Conservation (phyloP, 2,797 vertebrate genomes). For the Carduelis carduelis region DNA sequence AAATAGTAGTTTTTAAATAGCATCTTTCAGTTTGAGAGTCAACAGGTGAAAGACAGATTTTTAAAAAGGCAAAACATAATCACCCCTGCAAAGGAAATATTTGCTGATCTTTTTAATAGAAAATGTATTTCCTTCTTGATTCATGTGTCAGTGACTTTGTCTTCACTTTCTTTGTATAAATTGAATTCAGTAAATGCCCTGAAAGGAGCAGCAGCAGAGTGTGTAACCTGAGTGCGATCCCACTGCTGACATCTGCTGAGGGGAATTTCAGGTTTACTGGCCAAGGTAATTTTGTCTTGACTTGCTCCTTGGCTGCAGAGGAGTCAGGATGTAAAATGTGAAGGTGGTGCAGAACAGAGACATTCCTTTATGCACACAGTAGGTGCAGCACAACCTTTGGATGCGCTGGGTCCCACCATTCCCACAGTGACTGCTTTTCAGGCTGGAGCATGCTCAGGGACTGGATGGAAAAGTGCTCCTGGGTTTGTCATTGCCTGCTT, state of each 20-base stretch:
- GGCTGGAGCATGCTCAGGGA: background rate
- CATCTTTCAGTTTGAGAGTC: background rate
- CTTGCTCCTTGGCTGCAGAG: background rate
- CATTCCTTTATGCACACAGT: background rate
- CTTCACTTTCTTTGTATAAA: background rate
- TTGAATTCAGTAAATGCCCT: background rate
- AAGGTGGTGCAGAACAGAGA: background rate
- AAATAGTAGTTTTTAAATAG: background rate
- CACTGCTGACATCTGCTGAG: background rate
- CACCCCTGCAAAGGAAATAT: background rate
- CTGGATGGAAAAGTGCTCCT: background rate
- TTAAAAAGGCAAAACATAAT: background rate
- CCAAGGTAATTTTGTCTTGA: background rate
- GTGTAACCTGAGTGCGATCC: background rate
- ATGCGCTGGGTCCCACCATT: background rate
- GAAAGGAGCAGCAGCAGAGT: background rate
- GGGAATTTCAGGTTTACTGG: background rate
- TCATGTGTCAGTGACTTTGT: background rate
- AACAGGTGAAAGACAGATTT: background rate
- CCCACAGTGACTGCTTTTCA: background rate
- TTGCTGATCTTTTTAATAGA: background rate
- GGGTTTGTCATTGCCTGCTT: background rate
- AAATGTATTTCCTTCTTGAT: background rate
- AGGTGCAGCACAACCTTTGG: background rate
- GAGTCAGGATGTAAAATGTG: background rate